These are phyloP conservation scores for Crotophaga sulcirostris DNA, from an alignment of 2,113 vertebrate genomes.

Conservation along the genomic window DNA sequence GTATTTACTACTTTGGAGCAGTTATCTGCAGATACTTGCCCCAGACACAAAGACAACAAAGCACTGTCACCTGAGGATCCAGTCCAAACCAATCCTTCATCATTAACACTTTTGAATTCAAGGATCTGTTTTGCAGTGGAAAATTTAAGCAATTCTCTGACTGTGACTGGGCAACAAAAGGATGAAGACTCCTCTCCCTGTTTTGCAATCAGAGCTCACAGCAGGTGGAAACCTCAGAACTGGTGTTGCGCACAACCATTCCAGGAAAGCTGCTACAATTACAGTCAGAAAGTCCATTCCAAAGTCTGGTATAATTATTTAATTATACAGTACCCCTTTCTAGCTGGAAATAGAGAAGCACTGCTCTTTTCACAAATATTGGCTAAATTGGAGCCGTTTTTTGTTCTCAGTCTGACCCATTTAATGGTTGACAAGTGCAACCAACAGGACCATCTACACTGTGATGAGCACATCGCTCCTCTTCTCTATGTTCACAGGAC, in stretches of 20 bases:
- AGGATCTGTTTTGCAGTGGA: background rate
- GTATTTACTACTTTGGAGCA: background rate
- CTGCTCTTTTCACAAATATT: background rate
- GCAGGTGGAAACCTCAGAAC: background rate
- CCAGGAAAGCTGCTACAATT: background rate
- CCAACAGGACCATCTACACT: background rate
- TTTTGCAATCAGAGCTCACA: background rate
- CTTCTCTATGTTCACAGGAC: background rate
- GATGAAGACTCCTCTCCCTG: background rate
- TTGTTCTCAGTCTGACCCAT: background rate
- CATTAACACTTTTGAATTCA: background rate
- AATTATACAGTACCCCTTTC: background rate
- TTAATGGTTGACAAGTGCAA: background rate
- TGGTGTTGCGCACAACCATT: background rate
- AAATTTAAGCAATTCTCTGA: background rate
- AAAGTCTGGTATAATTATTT: background rate
- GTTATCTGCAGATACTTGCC: background rate
- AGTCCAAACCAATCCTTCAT: background rate
- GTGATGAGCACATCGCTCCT: background rate
- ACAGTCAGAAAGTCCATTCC: background rate
- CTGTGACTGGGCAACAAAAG: background rate
- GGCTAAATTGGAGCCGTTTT: background rate
- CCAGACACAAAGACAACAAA: background rate
- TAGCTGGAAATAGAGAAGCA: background rate
- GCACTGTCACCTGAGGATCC: background rate